A percentile compares a stretch with the other conserved stretches of the same genome.
These are phyloP conservation scores for Chondrilla cf. caribensis DNA, from an alignment of 37 sponge, comb jelly and placozoan genomes.

Conservation along the genomic window DNA sequence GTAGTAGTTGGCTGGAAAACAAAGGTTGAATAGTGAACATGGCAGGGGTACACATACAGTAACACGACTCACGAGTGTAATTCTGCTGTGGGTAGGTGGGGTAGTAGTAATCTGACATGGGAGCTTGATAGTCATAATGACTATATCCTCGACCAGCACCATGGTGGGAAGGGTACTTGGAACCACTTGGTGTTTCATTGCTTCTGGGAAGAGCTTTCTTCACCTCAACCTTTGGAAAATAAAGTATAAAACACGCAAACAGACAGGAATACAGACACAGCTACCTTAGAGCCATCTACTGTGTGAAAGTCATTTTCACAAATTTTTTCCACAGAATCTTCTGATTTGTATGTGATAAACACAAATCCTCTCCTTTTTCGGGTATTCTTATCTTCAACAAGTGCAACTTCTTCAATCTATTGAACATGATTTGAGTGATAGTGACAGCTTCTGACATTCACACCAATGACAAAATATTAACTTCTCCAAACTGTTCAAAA, in stretches of 20 bases:
- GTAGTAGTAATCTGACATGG: no score
- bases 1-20: no score
- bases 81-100: no score
- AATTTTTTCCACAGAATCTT: slow-evolving; percentile 57
- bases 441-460: not conserved
- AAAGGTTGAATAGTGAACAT: no score
- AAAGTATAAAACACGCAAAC: not conserved
- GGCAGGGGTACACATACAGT: no score
- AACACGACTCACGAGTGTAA: no score
- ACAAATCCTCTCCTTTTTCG: slow-evolving; percentile 58
- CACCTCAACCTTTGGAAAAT: not conserved
- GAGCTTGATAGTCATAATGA: no score
- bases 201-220: not conserved
- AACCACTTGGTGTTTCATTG: not conserved
- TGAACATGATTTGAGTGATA: not conserved
- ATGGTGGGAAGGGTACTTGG: no score
- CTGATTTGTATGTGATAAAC: slow-evolving; percentile 58
- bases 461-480: no score
- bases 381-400: slow-evolving; percentile 56
- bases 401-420: slow-evolving; percentile 75
- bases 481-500: slow-evolving; percentile 72
- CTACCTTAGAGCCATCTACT: not conserved
- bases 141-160: no score
- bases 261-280: no score
- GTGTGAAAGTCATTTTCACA: not conserved